Percentiles rank a stretch among this genome's conserved stretches.
Evolutionary conservation across 2,797 vertebrate genomes (phyloP).

Genomic region (Chrosomus eos): DNA sequence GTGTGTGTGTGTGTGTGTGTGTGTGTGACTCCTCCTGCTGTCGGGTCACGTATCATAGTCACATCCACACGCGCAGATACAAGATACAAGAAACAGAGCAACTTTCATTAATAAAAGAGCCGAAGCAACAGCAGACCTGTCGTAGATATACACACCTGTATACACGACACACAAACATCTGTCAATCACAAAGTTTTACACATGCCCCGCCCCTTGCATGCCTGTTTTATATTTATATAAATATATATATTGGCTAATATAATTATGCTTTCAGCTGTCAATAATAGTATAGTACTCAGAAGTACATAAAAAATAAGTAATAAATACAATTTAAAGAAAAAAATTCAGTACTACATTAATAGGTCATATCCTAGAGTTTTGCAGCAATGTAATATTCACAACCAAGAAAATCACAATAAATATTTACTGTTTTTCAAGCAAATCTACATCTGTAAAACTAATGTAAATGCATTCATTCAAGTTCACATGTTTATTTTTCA

Average conservation of each 20-base stretch:
- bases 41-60: constrained; percentile 70
- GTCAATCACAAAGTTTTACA: background rate
- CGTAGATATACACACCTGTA: too few species aligned
- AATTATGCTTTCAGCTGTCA: background rate
- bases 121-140: constrained; percentile 3
- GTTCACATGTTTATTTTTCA: too few species aligned
- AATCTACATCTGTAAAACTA: background rate
- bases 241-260: background rate
- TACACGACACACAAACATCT: background rate
- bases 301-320: background rate
- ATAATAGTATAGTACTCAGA: background rate
- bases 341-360: background rate
- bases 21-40: too few species aligned
- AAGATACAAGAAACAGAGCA: constrained; percentile 67
- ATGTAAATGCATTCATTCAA: background rate
- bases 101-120: constrained; percentile 27
- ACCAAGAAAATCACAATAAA: background rate
- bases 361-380: background rate
- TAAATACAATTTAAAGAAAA: background rate
- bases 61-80: constrained; percentile 62
- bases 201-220: background rate
- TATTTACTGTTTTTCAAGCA: background rate
- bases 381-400: background rate
- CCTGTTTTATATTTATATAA: background rate
- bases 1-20: too few species aligned